phyloP scores from a whole-genome alignment of 2,113 vertebrate genomes.

The Calidris pugnax region DNA sequence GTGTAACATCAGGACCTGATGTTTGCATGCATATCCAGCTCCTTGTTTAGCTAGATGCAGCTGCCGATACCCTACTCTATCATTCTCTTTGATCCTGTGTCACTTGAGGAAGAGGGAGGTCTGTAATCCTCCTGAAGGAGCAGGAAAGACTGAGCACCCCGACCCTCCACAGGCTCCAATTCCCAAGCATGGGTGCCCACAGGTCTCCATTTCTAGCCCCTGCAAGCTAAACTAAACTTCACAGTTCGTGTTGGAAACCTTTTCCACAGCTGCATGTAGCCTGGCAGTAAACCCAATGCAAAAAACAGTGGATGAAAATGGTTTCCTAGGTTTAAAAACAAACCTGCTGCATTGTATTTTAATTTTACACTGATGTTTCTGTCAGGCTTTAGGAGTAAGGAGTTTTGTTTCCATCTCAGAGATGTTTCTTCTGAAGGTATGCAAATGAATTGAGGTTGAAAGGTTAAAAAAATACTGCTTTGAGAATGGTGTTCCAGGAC shows the following conservation, averaged over 20 bases:
- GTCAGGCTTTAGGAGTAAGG: not conserved
- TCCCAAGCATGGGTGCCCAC: not conserved
- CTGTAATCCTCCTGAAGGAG: not conserved
- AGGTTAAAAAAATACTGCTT: not conserved
- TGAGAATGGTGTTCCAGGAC: not conserved
- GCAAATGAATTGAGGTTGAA: not conserved
- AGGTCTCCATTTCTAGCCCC: not conserved
- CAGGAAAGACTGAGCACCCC: not conserved
- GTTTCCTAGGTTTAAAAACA: not conserved
- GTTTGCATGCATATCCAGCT: not conserved
- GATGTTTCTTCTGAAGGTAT: not conserved
- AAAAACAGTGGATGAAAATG: not conserved
- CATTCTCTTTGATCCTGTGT: not conserved
- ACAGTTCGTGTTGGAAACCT: not conserved
- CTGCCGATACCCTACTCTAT: not conserved
- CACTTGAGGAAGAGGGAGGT: not conserved
- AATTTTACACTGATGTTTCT: not conserved
- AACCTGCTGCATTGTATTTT: not conserved
- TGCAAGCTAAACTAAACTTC: not conserved
- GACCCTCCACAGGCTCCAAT: rapidly evolving
- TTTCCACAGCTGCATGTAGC: not conserved
- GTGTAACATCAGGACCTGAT: not conserved
- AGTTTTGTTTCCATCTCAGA: not conserved
- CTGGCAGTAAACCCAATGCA: not conserved
- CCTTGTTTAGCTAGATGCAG: not conserved